A percentile compares a stretch with the other conserved stretches of the same genome.
Evolutionary conservation across 1,140 invertebrate species (phyloP).

Genomic region (Helicoverpa zea): DNA sequence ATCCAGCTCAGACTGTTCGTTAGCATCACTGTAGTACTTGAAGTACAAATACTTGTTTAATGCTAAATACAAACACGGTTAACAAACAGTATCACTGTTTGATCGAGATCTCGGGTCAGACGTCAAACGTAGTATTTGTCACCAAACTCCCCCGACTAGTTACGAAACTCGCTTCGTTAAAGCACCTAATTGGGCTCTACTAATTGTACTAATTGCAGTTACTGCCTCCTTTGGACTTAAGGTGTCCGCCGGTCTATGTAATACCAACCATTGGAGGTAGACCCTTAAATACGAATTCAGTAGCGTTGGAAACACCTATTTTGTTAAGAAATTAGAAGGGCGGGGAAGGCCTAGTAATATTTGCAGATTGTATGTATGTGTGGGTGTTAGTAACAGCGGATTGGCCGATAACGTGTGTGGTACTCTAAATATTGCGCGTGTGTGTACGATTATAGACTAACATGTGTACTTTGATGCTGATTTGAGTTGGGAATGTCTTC

Average conservation of each 20-base stretch:
- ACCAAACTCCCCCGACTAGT: conserved; percentile 72
- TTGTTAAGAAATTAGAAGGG: conserved; percentile 36
- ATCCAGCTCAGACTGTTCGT: conserved; percentile 11
- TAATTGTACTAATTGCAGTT: conserved; percentile 82
- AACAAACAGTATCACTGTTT: conserved; percentile 56
- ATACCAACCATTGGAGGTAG: conserved; percentile 49
- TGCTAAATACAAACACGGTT: conserved; percentile 44
- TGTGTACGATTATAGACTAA: conserved; percentile 43
- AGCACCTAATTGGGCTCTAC: conserved; percentile 80
- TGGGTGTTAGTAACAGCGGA: conserved; percentile 29
- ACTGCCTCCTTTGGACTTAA: conserved; percentile 78
- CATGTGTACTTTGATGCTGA: conserved; percentile 49
- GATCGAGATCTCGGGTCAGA: conserved; percentile 72
- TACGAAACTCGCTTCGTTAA: conserved; percentile 80
- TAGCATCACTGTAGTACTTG: background rate
- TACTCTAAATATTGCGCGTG: conserved; percentile 14
- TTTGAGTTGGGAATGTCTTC: conserved; percentile 58
- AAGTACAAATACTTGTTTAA: conserved; percentile 15
- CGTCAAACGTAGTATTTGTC: conserved; percentile 75
- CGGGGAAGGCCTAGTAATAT: conserved; percentile 10
- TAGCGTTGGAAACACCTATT: conserved; percentile 25
- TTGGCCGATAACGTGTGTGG: conserved; percentile 21
- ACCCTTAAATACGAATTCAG: conserved; percentile 43
- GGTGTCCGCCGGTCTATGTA: conserved; percentile 69
- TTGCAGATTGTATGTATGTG: conserved; percentile 30